Conservation (phyloP, 2,113 vertebrate species). For the Geococcyx californianus region DNA sequence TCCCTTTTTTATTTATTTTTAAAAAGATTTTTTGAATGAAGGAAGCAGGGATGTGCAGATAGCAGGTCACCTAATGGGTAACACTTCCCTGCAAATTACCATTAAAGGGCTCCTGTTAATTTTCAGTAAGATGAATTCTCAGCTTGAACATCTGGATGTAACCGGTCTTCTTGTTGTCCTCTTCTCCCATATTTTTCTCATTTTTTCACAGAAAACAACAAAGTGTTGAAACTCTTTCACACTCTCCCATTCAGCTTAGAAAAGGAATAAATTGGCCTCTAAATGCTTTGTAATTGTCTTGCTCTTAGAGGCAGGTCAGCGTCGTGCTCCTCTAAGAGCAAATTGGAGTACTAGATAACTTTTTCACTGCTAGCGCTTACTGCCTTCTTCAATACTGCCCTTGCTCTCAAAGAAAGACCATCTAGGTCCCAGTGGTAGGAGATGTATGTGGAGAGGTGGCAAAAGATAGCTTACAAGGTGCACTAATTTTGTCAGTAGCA, state of each 20-base stretch:
- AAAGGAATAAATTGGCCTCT: neutral
- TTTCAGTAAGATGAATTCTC: neutral
- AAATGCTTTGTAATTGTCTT: neutral
- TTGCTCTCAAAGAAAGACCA: neutral
- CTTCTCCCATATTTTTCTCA: neutral
- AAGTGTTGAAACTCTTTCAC: neutral
- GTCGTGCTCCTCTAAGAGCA: neutral
- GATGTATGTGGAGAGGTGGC: neutral
- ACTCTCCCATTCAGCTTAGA: neutral
- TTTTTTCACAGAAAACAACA: neutral
- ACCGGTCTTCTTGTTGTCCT: neutral
- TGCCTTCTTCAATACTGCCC: constrained; percentile 5
- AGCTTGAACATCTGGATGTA: neutral
- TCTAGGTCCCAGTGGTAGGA: neutral
- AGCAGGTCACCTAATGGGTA: neutral
- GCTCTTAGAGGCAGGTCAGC: neutral
- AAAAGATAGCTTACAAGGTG: neutral
- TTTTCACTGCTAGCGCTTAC: neutral
- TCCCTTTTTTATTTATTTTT: neutral
- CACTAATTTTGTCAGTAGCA: neutral
- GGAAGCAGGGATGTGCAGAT: neutral
- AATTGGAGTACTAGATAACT: neutral
- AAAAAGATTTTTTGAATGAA: neutral
- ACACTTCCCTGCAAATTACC: neutral
- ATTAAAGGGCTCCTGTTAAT: neutral